phyloP scores from a whole-genome alignment of 2,113 vertebrate genomes.

The Cyprinus carpio region DNA sequence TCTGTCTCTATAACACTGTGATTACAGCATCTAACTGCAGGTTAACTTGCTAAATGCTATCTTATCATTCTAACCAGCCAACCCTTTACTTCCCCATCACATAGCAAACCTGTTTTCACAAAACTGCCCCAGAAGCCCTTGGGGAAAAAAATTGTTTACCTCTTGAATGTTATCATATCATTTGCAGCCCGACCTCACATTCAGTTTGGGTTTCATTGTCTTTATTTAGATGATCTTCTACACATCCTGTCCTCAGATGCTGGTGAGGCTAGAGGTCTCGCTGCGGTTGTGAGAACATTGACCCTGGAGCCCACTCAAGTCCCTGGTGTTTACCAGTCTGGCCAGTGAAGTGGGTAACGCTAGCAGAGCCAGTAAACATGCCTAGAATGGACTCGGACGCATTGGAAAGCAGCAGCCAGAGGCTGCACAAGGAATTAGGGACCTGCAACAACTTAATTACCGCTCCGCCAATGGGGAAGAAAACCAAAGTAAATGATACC shows the following conservation, averaged over 20 bases:
- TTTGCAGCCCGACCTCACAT: neutral
- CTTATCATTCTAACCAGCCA: neutral
- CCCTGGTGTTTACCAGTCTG: conserved; percentile 21
- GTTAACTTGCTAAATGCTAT: neutral
- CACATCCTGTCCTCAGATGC: neutral
- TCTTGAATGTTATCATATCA: neutral
- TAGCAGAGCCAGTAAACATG: conserved; percentile 56
- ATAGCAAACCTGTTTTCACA: neutral
- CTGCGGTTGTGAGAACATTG: conserved; percentile 15
- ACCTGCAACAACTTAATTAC: conserved; percentile 56
- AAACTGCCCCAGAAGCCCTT: neutral
- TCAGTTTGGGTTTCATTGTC: conserved; percentile 6
- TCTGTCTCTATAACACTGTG: neutral
- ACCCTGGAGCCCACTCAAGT: conserved; percentile 7
- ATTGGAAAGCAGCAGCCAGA: conserved; percentile 54
- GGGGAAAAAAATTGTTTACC: neutral
- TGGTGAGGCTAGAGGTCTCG: neutral
- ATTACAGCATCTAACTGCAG: neutral
- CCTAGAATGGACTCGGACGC: conserved; percentile 49
- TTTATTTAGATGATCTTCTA: neutral
- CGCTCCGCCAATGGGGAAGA: conserved; percentile 15
- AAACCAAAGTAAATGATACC: conserved; percentile 40
- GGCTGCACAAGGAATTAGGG: conserved; percentile 54
- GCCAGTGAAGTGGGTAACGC: conserved; percentile 46
- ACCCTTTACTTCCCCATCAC: neutral